Evolutionary conservation across 1,140 invertebrate genomes (phyloP).

Genomic region (Saccostrea cuccullata): DNA sequence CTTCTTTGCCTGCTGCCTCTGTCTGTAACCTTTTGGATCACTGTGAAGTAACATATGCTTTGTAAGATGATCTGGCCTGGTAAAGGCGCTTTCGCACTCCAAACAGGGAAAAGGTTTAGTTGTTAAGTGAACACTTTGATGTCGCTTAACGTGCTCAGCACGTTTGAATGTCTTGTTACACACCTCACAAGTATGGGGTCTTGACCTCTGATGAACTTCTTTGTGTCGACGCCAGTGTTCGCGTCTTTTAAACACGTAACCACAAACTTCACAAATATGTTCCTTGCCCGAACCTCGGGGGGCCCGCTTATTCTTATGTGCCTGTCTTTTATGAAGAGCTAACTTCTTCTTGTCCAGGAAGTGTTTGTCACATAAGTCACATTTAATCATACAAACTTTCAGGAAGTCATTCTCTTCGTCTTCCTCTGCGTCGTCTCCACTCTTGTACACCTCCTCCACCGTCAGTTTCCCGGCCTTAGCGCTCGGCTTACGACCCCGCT

Average conservation of each 20-base stretch:
- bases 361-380: constrained; percentile 52
- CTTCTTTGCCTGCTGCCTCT: not conserved
- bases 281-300: not conserved
- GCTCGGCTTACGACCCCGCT: not conserved
- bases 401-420: constrained; percentile 40
- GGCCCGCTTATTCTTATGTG: not conserved
- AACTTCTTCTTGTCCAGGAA: constrained; percentile 49
- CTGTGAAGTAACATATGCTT: constrained; percentile 40
- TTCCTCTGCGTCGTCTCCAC: constrained; percentile 41
- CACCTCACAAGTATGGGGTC: constrained; percentile 40
- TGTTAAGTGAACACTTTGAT: constrained; percentile 45
- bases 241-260: constrained; percentile 44
- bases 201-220: constrained; percentile 39
- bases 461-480: constrained; percentile 38
- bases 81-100: constrained; percentile 22
- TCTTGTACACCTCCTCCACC: constrained; percentile 51
- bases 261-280: constrained; percentile 46
- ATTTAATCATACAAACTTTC: constrained; percentile 50
- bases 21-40: constrained; percentile 2
- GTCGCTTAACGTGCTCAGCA: constrained; percentile 47
- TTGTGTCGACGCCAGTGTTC: constrained; percentile 51
- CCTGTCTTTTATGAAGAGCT: constrained; percentile 24
- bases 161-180: constrained; percentile 46
- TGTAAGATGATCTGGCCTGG: constrained; percentile 41
- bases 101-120: constrained; percentile 47